Percentiles rank a stretch among this genome's conserved stretches.
These are phyloP conservation scores for Plumapathes pennacea DNA, from an alignment of 92 coral and sea anemone genomes.

Conservation along the genomic window DNA sequence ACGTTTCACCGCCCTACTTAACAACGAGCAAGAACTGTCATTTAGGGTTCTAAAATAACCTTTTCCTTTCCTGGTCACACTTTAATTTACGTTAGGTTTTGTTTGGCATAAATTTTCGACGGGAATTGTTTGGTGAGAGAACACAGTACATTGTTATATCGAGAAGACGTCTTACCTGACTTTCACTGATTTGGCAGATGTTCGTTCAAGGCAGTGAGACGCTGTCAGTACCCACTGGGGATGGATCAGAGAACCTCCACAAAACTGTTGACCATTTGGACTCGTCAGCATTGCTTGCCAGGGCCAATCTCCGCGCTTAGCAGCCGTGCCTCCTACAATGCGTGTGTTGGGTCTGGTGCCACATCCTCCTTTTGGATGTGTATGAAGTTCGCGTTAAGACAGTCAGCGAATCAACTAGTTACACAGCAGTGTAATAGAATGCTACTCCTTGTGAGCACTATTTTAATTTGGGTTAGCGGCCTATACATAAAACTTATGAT, in stretches of 20 bases:
- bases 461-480: no score
- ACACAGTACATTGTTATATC: no score
- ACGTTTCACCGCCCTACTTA: no score
- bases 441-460: no score
- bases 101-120: no score
- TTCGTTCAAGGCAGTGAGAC: constrained; percentile 64
- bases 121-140: no score
- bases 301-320: constrained; percentile 72
- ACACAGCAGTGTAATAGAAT: no score
- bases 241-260: constrained; percentile 80
- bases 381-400: no score
- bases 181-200: not conserved
- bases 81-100: no score
- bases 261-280: constrained; percentile 51
- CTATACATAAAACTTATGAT: no score
- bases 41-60: not conserved
- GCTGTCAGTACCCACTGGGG: constrained; percentile 79
- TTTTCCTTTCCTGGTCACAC: not conserved
- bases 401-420: no score
- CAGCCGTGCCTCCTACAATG: constrained; percentile 81
- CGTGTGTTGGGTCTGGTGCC: constrained; percentile 30
- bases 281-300: constrained; percentile 85
- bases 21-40: no score
- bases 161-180: constrained; percentile 10
- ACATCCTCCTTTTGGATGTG: constrained; percentile 8